phyloP scores from a whole-genome alignment of 2,113 vertebrate species.

The Lipophrys pholis region DNA sequence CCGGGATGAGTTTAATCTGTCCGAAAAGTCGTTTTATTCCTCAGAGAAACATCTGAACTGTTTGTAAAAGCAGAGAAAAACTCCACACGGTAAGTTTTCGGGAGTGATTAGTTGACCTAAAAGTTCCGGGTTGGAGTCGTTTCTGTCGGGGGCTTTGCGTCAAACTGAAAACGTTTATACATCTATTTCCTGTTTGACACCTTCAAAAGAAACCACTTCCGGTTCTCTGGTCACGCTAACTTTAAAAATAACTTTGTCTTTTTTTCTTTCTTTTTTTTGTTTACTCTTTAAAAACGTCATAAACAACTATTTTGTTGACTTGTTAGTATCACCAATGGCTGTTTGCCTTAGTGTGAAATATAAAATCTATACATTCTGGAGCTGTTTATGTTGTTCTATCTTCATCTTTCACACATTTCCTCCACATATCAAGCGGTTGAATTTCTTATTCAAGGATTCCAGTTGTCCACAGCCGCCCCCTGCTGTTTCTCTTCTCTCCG shows the following conservation, averaged over 20 bases:
- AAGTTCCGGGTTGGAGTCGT: slow-evolving; percentile 83
- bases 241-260: no score
- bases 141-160: slow-evolving; percentile 10
- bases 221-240: no score
- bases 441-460: background rate
- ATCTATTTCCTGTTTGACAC: background rate
- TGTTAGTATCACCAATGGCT: no score
- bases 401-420: no score
- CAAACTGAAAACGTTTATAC: background rate
- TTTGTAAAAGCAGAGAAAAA: background rate
- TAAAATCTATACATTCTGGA: no score
- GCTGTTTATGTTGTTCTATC: no score
- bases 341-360: no score
- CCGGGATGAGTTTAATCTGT: background rate
- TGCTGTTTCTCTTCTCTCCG: slow-evolving; percentile 33
- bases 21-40: background rate
- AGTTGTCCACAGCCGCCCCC: slow-evolving; percentile 69
- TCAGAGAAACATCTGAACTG: background rate
- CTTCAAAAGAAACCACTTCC: no score
- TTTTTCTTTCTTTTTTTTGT: background rate
- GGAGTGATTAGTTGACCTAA: slow-evolving; percentile 47
- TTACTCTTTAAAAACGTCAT: background rate
- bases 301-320: no score
- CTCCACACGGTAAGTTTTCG: slow-evolving; percentile 5
- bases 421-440: no score